phyloP scores from a whole-genome alignment of 2,113 vertebrate genomes.

The Plotosus lineatus region DNA sequence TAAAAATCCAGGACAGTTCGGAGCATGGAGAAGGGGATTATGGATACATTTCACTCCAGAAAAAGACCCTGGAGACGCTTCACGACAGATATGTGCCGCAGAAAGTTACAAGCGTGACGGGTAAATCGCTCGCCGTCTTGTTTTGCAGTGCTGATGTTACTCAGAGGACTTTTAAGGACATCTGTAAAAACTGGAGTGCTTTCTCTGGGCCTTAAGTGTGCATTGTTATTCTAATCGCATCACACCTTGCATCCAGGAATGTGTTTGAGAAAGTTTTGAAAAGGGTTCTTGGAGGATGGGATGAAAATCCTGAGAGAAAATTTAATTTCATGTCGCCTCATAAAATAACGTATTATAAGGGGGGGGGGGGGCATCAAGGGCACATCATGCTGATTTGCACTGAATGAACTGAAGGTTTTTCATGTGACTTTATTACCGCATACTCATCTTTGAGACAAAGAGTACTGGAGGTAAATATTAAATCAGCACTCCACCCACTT shows the following conservation, averaged over 20 bases:
- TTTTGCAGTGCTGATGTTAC: neutral
- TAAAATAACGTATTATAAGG: no score
- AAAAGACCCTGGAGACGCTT: neutral
- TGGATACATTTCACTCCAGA: slow-evolving; percentile 26
- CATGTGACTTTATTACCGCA: neutral
- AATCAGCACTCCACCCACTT: no score
- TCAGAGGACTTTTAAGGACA: neutral
- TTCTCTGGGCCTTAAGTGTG: neutral
- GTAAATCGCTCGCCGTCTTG: neutral
- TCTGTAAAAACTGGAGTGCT: neutral
- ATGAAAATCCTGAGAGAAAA: neutral
- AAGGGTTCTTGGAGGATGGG: neutral
- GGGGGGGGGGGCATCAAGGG: no score
- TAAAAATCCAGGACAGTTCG: slow-evolving; percentile 39
- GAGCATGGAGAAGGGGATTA: slow-evolving; percentile 45
- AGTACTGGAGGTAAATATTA: neutral
- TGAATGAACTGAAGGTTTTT: neutral
- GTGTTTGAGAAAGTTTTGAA: neutral
- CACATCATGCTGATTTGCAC: neutral
- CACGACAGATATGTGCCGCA: neutral
- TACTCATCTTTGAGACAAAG: neutral
- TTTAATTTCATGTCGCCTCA: neutral
- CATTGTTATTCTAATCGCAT: neutral
- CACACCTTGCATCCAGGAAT: neutral
- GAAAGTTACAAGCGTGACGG: neutral